Evolutionary conservation across 2,888 invertebrate genomes (phyloP), one percentile per base, ranked within the genome.

Genomic region (Cheilosia grossa): DNA sequence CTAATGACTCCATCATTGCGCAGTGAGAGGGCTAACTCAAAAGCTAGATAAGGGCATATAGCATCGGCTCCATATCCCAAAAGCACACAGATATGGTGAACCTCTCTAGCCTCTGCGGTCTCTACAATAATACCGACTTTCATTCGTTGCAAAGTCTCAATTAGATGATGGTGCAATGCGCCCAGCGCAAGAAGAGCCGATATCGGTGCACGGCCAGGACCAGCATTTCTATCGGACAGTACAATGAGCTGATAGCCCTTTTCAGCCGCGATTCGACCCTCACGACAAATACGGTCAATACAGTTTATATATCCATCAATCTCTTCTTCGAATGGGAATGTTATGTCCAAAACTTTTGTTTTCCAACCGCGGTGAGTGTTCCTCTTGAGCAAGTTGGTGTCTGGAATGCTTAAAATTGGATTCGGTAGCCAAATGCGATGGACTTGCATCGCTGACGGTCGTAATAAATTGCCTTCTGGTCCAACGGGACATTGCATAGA

Each of bases 31-130:
- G 99, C 97, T 88, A 98, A 94, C 92, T 99, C 99, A 92, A 98
- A 97, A 2, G 98, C 98, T 82, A 99, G 92, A 92, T 99, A 99
- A 0, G 99, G 99, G 89, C 99, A 99, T 88, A 99, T 97, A 0
- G 97, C 99, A 93, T 99, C 99, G 2, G 98, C 99, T 37, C 99
- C 99, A 91, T 98, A 99, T 67, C 95, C 99, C 42, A 99, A 93
- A 30, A 99, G 93, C 0, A 98, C 97, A 89, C 98, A 99, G 92
- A 99, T 96, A 90, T 99, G 99, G 91, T 99, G 99, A 0, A 99
- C 98, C 89, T 96, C 98, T 88, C 98, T 94, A 0, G 98, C 98
- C 92, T 99, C 99, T 1, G 97, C 99, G 0, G 98, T 98, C 93
- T 99, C 99, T 73, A 99, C 94, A 73, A 99, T 94, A 72, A 99